phyloP scores from a whole-genome alignment of 1,140 invertebrate species.

The Aethina tumida region DNA sequence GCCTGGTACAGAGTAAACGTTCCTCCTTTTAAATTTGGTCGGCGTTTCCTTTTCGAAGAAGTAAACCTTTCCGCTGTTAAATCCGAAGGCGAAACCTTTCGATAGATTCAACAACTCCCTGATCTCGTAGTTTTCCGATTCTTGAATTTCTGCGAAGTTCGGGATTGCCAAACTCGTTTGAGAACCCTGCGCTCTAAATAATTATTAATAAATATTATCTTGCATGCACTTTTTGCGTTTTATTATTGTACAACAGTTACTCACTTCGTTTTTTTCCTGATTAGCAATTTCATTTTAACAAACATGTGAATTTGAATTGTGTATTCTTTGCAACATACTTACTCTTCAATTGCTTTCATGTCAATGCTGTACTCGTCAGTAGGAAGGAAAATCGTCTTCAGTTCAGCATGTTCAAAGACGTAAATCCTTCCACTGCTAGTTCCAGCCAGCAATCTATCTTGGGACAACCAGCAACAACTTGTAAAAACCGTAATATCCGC shows the following conservation, averaged over 20 bases:
- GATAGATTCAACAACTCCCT: conserved; percentile 41
- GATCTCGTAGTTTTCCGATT: conserved; percentile 32
- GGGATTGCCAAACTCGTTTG: conserved; percentile 16
- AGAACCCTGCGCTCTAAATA: conserved; percentile 13
- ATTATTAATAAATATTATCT: conserved; percentile 6
- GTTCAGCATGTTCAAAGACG: conserved; percentile 69
- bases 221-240: too few relatives aligned
- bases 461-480: conserved; percentile 56
- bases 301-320: too few relatives aligned
- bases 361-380: conserved; percentile 37
- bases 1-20: conserved; percentile 45
- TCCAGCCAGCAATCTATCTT: conserved; percentile 66
- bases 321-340: too few relatives aligned
- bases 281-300: too few relatives aligned
- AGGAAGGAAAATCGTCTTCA: conserved; percentile 52
- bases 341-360: conserved; percentile 24
- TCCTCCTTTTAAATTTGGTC: conserved; percentile 47
- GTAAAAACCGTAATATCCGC: conserved; percentile 63
- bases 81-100: conserved; percentile 52
- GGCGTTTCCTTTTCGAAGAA: conserved; percentile 55
- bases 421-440: conserved; percentile 62
- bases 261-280: too few relatives aligned
- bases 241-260: too few relatives aligned
- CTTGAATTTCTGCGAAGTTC: not conserved
- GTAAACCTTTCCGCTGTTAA: conserved; percentile 47